Conservation (phyloP, 2,797 vertebrate species). For the Sebastes itinus region DNA sequence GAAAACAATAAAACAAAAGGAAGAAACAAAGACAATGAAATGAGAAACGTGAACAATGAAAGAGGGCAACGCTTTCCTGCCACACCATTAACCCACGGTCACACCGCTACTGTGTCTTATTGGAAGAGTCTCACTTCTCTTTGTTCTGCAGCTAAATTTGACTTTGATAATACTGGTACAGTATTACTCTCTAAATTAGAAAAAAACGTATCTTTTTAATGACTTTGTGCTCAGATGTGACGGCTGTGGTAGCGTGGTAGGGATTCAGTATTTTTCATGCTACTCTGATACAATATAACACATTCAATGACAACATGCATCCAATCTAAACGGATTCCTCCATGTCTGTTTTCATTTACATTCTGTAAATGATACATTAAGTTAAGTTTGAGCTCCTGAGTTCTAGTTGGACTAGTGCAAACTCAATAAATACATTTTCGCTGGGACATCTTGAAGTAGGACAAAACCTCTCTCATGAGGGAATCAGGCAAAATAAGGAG, state of each 20-base stretch:
- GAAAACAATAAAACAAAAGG: conserved; percentile 78
- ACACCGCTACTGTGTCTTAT: not conserved
- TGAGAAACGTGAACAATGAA: conserved; percentile 71
- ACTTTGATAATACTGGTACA: not conserved
- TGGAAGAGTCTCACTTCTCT: not conserved
- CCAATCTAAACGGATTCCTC: not conserved
- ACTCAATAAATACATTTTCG: not conserved
- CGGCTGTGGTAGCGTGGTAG: not conserved
- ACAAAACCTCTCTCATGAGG: conserved; percentile 10
- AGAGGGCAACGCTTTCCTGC: conserved; percentile 34
- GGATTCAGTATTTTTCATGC: not conserved
- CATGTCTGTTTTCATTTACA: not conserved
- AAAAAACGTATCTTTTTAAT: conserved; percentile 3
- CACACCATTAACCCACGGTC: conserved; percentile 23
- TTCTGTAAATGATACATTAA: not conserved
- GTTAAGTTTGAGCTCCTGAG: not conserved
- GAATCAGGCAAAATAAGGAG: conserved; percentile 17
- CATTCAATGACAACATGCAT: not conserved
- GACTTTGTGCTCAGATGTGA: not conserved
- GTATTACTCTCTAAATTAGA: not conserved
- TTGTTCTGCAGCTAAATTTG: not conserved
- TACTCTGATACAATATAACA: not conserved
- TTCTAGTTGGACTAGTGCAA: not conserved
- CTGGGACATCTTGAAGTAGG: conserved; percentile 15
- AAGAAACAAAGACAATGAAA: conserved; percentile 79